Conservation (phyloP, 1,140 invertebrate genomes). For the Lasaia peninsularis region DNA sequence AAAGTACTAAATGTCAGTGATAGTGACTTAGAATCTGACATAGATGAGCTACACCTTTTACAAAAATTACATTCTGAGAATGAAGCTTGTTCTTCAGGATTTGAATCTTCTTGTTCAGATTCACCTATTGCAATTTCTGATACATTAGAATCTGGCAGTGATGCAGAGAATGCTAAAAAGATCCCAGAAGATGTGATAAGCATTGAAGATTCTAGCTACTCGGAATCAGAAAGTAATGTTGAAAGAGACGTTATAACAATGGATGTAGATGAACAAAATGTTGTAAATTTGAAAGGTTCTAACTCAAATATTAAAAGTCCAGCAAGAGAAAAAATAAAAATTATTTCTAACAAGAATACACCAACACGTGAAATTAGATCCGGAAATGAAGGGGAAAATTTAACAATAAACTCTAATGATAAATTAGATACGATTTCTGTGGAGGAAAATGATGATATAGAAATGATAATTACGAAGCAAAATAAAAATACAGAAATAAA, state of each 20-base stretch:
- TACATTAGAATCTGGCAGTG: slow-evolving; percentile 41
- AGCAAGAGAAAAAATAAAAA: slow-evolving; percentile 14
- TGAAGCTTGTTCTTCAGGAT: slow-evolving; percentile 37
- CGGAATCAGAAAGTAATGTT: slow-evolving; percentile 45
- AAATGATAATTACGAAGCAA: slow-evolving; percentile 17
- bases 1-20: slow-evolving; percentile 15
- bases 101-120: slow-evolving; percentile 47
- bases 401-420: too few relatives aligned
- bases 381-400: too few relatives aligned
- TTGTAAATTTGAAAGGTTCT: slow-evolving; percentile 9
- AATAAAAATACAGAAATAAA: slow-evolving; percentile 34
- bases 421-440: too few relatives aligned
- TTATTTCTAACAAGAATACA: not conserved
- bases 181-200: slow-evolving; percentile 49
- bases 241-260: slow-evolving; percentile 16
- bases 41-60: slow-evolving; percentile 59
- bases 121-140: slow-evolving; percentile 54
- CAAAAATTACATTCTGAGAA: slow-evolving; percentile 55
- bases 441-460: not conserved
- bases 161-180: slow-evolving; percentile 31
- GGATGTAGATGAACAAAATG: slow-evolving; percentile 15
- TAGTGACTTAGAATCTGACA: slow-evolving; percentile 43
- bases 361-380: too few relatives aligned
- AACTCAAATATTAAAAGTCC: slow-evolving; percentile 20
- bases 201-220: slow-evolving; percentile 65